Percentiles rank a stretch among this genome's conserved stretches.
Conservation (phyloP, 2,888 invertebrate genomes). For the Drosophila subsilvestris region DNA sequence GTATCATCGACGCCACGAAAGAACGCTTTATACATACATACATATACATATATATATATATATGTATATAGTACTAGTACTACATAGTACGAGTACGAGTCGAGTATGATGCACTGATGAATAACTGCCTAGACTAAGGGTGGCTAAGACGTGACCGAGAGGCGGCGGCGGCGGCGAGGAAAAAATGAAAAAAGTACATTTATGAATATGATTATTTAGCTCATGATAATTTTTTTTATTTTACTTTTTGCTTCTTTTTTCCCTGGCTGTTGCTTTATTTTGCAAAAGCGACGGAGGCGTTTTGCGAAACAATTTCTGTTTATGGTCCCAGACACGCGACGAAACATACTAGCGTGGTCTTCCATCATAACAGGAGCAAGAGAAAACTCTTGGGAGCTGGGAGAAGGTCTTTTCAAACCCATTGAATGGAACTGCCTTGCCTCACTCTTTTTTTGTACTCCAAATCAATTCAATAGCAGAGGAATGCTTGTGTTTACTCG, state of each 20-base stretch:
- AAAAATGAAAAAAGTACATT: slow-evolving; percentile 64
- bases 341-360: slow-evolving; percentile 56
- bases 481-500: background rate
- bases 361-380: slow-evolving; percentile 51
- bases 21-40: slow-evolving; percentile 38
- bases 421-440: slow-evolving; percentile 17
- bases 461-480: background rate
- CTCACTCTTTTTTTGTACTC: background rate
- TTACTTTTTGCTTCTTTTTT: slow-evolving; percentile 38
- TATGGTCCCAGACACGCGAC: slow-evolving; percentile 79
- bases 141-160: slow-evolving; percentile 8
- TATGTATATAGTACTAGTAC: too few species aligned
- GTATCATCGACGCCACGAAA: slow-evolving; percentile 79
- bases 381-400: slow-evolving; percentile 34
- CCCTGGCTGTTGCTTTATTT: slow-evolving; percentile 58
- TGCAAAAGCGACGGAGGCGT: slow-evolving; percentile 78
- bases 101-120: slow-evolving; percentile 79
- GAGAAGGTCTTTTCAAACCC: slow-evolving; percentile 15
- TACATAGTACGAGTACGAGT: background rate
- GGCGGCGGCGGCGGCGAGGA: background rate
- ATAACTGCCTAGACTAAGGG: slow-evolving; percentile 62
- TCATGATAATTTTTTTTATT: slow-evolving; percentile 76
- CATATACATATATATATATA: too few species aligned
- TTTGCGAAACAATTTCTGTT: slow-evolving; percentile 79
- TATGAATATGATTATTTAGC: slow-evolving; percentile 79